A percentile compares a stretch with the other conserved stretches of the same genome.
These are phyloP conservation scores for Ericerus pela DNA, from an alignment of 1,140 invertebrate species.

Conservation along the genomic window DNA sequence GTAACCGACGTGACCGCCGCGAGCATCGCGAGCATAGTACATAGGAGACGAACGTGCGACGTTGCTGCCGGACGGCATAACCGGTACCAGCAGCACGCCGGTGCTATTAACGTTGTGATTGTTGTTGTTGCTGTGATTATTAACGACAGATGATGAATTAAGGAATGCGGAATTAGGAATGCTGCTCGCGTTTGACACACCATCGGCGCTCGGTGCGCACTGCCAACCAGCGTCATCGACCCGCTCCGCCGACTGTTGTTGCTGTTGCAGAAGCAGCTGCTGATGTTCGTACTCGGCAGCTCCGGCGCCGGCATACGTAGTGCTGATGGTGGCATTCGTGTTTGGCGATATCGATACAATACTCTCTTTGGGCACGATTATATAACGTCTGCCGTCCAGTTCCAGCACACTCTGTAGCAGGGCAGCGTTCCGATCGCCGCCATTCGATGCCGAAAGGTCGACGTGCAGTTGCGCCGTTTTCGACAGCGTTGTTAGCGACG, in stretches of 20 bases:
- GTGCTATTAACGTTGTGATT: background rate
- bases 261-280: background rate
- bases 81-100: background rate
- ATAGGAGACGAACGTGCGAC: no score
- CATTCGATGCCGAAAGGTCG: background rate
- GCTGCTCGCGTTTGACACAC: background rate
- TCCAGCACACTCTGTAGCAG: background rate
- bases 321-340: background rate
- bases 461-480: no score
- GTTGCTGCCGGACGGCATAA: background rate
- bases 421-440: background rate
- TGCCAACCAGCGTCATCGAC: background rate
- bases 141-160: background rate
- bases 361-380: constrained; percentile 1
- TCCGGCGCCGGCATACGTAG: no score
- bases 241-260: background rate
- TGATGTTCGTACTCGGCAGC: constrained; percentile 2
- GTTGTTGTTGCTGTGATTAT: no score
- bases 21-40: no score
- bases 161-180: background rate
- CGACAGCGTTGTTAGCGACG: background rate
- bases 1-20: no score
- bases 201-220: background rate
- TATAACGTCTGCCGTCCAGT: background rate
- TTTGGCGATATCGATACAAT: background rate